Evolutionary conservation across 2,888 invertebrate species (phyloP), one percentile per base, ranked within the genome.

Genomic region (Deilephila porcellus): DNA sequence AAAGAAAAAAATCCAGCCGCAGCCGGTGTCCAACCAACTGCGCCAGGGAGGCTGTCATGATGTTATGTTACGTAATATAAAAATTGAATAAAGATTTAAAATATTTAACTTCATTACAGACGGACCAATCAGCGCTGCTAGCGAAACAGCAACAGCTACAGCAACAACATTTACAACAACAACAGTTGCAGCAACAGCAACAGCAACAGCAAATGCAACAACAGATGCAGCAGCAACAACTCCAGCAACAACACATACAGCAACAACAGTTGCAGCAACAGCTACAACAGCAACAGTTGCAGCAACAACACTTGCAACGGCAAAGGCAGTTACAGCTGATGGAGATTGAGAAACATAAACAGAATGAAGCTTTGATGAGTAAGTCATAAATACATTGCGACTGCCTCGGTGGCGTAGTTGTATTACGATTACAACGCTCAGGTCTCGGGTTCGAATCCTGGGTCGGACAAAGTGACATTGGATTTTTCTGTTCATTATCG

Each of bases 331-430:
- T 67, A 25, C 67, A 67, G 17, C 20, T 67, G 52, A 52, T 71
- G 19, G 70, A 72, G 20, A 0, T 82, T 17, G 81, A 84, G 70
- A 81, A 85, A 25, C 83, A 82, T 70, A 81, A 81, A 62, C 71
- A 76, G 70, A 83, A 87, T 2, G 67, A 82, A 72, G 80, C 82
- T 0, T 81, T 83, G 59, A 79, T 83, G 0, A 81, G 88, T 88
- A 67, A 87, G 88, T 86, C 59, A 34, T 8, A n/a, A 7, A 37
- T 3, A n/a, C 34, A 25, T 20, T 20, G 0, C 59, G 25, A 6
- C 20, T 20, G 3, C 59, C 6, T 7, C 32, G 32, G 1, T 5
- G 32, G 2, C 32, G 32, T 5, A 32, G 32, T 32, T 32, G 32
- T 32, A 32, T 4, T 32, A 32, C 32, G 32, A 32, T 32, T 3